A percentile compares a stretch with the other conserved stretches of the same genome.
Conservation (phyloP, 2,888 invertebrate genomes). For the Stomorhina lunata region DNA sequence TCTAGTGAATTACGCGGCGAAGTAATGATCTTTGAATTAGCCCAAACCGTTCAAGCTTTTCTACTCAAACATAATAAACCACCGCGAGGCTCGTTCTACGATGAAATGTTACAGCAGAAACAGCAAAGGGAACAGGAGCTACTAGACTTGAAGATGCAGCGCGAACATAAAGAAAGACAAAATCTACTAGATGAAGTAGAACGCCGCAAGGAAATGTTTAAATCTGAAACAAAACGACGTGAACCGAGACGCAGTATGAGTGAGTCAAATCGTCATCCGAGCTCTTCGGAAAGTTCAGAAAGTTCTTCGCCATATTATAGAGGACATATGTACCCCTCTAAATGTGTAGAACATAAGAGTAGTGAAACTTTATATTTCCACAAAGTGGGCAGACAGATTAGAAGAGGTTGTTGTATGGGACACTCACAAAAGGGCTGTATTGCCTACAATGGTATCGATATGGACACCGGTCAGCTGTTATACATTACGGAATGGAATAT, state of each 20-base stretch:
- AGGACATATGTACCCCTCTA: constrained; percentile 75
- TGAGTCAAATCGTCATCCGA: constrained; percentile 80
- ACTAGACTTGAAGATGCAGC: constrained; percentile 83
- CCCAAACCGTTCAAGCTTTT: constrained; percentile 89
- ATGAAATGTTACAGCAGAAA: constrained; percentile 91
- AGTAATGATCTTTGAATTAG: constrained; percentile 93
- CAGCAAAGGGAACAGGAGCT: constrained; percentile 85
- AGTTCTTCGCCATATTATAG: constrained; percentile 79
- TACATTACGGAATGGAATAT: constrained; percentile 89
- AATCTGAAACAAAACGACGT: constrained; percentile 83
- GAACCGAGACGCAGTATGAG: constrained; percentile 81
- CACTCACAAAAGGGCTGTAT: constrained; percentile 88
- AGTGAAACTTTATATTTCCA: constrained; percentile 82
- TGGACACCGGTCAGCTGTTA: constrained; percentile 85
- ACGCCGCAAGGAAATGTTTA: constrained; percentile 88
- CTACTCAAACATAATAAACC: constrained; percentile 91
- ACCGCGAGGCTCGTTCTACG: constrained; percentile 90
- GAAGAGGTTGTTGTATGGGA: constrained; percentile 87
- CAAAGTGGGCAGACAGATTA: constrained; percentile 83
- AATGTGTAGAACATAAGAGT: constrained; percentile 81
- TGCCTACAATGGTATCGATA: constrained; percentile 88
- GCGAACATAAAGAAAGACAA: constrained; percentile 86
- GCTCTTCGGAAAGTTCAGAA: constrained; percentile 82
- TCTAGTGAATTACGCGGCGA: constrained; percentile 85
- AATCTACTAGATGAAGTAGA: constrained; percentile 88